These are phyloP conservation scores for Theristus sp. DNA, from an alignment of 2,888 invertebrate genomes.

Conservation along the genomic window DNA sequence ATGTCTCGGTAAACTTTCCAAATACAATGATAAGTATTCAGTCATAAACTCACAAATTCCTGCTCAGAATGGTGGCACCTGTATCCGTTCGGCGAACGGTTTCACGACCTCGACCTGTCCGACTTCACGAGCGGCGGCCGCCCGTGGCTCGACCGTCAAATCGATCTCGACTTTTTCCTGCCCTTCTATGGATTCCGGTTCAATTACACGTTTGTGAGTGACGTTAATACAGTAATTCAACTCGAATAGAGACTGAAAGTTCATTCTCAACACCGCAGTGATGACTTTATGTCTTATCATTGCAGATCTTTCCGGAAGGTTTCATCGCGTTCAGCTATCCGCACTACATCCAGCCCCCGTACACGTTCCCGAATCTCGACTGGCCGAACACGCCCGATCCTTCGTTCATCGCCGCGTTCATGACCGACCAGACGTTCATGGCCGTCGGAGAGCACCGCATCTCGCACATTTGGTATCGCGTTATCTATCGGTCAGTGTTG, in stretches of 20 bases:
- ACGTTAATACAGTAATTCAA: too few relatives aligned
- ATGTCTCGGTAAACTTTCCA: too few relatives aligned
- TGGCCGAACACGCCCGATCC: constrained; percentile 16
- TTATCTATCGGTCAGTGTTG: constrained; percentile 8
- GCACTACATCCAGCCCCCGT: constrained; percentile 17
- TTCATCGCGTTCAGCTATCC: too few relatives aligned
- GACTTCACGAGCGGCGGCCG: too few relatives aligned
- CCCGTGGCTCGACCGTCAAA: constrained; percentile 17
- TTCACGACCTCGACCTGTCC: constrained; percentile 12
- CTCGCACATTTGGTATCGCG: constrained; percentile 18
- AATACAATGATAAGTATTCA: too few relatives aligned
- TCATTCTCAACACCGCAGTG: too few relatives aligned
- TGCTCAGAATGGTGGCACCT: constrained; percentile 18
- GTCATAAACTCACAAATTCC: too few relatives aligned
- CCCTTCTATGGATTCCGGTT: constrained; percentile 17
- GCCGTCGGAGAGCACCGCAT: constrained; percentile 20
- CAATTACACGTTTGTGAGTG: constrained; percentile 15
- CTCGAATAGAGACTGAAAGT: too few relatives aligned
- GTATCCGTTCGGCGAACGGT: constrained; percentile 17
- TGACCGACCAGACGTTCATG: constrained; percentile 15
- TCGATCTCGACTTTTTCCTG: constrained; percentile 16
- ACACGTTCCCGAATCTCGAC: constrained; percentile 17
- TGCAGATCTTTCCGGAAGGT: constrained; percentile 17
- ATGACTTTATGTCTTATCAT: too few relatives aligned
- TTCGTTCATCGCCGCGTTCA: constrained; percentile 14